Base-by-base conservation (phyloP, 2,888 invertebrate genomes). In the Tigriopus californicus region DNA sequence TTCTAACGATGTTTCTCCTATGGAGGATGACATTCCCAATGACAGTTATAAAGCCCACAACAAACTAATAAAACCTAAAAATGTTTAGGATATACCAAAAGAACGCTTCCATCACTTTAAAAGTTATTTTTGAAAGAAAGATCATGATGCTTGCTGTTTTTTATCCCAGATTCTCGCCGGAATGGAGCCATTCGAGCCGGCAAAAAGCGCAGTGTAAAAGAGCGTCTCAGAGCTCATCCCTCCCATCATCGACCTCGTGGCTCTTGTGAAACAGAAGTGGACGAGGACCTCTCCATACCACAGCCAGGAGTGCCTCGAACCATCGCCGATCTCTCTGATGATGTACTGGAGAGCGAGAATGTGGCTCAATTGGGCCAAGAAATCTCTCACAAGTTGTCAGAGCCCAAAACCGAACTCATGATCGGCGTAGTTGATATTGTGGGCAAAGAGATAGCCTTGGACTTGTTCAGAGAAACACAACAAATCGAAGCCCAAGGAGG, bases 401-500 rank as follows among this genome's bases (percentile, higher is more conserved):
- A 87, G 70, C 79, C 80, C 65, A 84, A 85, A 64, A 80, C 79
- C 67, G 79, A 80, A 51, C 75, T 87, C 66, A 73, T 86, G 67
- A 74, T 62, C 61, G 25, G 79, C 65, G 79, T 85, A 64, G 79
- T 88, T 20, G 75, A 80, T 66, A 75, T 79, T 25, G 69, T 85
- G 64, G 89, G 89, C 41, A 79, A 79, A 64, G 77, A 79, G 63
- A 79, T 82, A 67, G 80, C 85, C 6, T 76, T 87, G 62, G 77
- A 81, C 65, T 72, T 88, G 57, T 85, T 82, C 67, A 78, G 81
- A 66, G 80, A 83, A 72, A 87, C 87, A n/a, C 82, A 83, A 69
- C 77, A 79, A 66, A 78, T 87, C 59, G 89, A 90, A 72, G 79
- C 79, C 62, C 79, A 80, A 65, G 89, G 89, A 22, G 90, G 90